phyloP scores from a whole-genome alignment of 2,797 vertebrate species.

The Smutsia gigantea region DNA sequence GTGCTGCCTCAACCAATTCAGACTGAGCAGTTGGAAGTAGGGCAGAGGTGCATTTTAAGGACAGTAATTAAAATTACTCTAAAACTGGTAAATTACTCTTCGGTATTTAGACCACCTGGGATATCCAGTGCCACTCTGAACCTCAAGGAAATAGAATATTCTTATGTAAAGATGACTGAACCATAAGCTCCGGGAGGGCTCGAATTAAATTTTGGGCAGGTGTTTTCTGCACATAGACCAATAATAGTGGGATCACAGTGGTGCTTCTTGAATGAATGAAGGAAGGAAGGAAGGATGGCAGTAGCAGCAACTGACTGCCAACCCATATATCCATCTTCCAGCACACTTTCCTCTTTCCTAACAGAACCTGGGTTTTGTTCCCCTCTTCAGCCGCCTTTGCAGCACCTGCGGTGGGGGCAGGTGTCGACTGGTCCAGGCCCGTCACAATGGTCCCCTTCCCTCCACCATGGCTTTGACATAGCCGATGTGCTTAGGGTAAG shows the following conservation, averaged over 20 bases:
- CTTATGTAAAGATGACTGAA: not conserved
- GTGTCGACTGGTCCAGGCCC: too few species aligned
- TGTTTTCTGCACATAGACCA: not conserved
- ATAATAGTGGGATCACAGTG: not conserved
- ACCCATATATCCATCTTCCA: fast-evolving
- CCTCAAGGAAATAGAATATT: not conserved
- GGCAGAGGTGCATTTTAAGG: not conserved
- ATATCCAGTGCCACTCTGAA: not conserved
- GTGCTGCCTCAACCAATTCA: not conserved
- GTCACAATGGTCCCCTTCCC: not conserved
- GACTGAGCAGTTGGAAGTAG: not conserved
- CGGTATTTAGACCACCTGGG: not conserved
- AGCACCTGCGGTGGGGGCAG: too few species aligned
- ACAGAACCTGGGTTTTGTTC: not conserved
- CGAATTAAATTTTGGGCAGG: not conserved
- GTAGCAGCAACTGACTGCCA: not conserved
- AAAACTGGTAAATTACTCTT: not conserved
- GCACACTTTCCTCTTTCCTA: not conserved
- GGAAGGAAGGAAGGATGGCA: not conserved
- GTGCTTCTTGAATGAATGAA: not conserved
- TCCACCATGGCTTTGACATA: not conserved
- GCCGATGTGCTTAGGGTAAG: not conserved
- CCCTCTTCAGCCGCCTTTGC: not conserved
- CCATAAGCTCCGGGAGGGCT: not conserved
- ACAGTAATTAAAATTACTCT: not conserved